Conservation (phyloP, 92 coral and sea anemone genomes). For the Metridium senile region DNA sequence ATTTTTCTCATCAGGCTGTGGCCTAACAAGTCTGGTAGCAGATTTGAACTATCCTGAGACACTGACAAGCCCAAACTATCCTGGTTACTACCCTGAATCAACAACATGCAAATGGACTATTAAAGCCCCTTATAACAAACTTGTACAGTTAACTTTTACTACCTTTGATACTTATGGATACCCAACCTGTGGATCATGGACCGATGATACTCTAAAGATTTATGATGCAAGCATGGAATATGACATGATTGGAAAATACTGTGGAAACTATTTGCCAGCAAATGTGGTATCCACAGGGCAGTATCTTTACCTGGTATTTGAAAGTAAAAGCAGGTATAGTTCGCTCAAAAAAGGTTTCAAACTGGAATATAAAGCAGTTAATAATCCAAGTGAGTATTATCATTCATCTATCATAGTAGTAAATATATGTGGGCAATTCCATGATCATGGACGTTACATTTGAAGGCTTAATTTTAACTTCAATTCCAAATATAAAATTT, state of each 20-base stretch:
- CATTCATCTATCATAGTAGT: background rate
- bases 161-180: background rate
- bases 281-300: slow-evolving; percentile 35
- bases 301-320: slow-evolving; percentile 29
- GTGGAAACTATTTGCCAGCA: slow-evolving; percentile 58
- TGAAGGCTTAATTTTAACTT: too few species aligned
- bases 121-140: background rate
- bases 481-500: too few species aligned
- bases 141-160: background rate
- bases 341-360: background rate
- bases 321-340: slow-evolving; percentile 3
- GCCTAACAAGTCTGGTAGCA: background rate
- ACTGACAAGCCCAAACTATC: background rate
- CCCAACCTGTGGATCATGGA: background rate
- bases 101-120: background rate
- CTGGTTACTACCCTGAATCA: background rate
- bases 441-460: too few species aligned
- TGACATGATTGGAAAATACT: slow-evolving; percentile 57
- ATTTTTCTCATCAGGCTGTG: background rate
- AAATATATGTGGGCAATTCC: too few species aligned
- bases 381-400: background rate
- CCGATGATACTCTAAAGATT: background rate
- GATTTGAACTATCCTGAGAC: background rate
- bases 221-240: background rate
- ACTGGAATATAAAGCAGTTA: background rate